phyloP scores from a whole-genome alignment of 1,140 invertebrate species.

The Leptopilina boulardi region DNA sequence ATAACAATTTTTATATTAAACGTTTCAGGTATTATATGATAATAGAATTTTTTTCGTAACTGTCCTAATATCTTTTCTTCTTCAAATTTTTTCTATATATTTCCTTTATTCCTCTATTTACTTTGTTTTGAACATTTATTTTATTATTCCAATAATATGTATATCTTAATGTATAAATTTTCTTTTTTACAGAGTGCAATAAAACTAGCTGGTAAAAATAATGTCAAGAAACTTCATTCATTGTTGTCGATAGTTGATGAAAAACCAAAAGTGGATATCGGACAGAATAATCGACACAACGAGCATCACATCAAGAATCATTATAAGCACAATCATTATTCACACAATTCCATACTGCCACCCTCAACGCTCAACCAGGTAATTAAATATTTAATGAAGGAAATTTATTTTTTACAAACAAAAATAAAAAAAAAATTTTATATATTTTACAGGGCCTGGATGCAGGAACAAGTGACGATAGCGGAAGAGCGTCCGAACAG shows the following conservation, averaged over 20 bases:
- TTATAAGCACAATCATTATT: slow-evolving; percentile 74
- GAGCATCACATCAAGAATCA: slow-evolving; percentile 76
- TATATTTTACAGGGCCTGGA: slow-evolving; percentile 79
- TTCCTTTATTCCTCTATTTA: no score
- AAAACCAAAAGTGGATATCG: slow-evolving; percentile 78
- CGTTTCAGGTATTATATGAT: no score
- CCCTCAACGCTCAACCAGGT: slow-evolving; percentile 73
- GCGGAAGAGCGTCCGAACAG: slow-evolving; percentile 85
- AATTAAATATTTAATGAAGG: slow-evolving; percentile 41
- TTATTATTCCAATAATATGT: slow-evolving; percentile 41
- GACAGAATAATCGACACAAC: slow-evolving; percentile 76
- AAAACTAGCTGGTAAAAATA: slow-evolving; percentile 79
- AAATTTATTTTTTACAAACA: background rate
- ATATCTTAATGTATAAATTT: slow-evolving; percentile 37
- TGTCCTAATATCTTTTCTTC: no score
- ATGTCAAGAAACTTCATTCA: slow-evolving; percentile 76
- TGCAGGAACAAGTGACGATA: slow-evolving; percentile 87
- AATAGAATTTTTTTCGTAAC: no score
- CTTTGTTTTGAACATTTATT: background rate
- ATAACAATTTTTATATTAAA: no score
- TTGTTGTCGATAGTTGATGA: slow-evolving; percentile 77
- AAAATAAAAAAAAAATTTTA: slow-evolving; percentile 14
- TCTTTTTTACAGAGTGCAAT: slow-evolving; percentile 77
- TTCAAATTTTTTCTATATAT: no score
- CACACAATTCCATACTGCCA: slow-evolving; percentile 75